These are phyloP conservation scores for Seira musarum DNA, from an alignment of 2,888 invertebrate genomes.

Conservation along the genomic window DNA sequence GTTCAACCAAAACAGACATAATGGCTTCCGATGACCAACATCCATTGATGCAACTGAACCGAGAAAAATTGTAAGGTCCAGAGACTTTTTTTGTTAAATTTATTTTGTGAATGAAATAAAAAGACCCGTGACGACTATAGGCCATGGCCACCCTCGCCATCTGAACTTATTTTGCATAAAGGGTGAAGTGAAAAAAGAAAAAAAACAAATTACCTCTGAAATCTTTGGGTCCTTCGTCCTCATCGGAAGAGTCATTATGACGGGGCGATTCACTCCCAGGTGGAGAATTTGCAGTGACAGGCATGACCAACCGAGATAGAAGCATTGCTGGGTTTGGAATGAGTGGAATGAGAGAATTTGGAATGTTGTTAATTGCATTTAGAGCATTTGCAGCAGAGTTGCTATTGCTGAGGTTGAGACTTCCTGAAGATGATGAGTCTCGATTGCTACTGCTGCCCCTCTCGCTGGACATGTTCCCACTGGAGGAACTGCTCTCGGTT, in stretches of 20 bases:
- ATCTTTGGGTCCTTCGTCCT: slow-evolving; percentile 68
- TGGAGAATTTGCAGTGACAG: slow-evolving; percentile 57
- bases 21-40: neutral
- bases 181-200: slow-evolving; percentile 14
- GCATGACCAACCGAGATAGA: slow-evolving; percentile 67
- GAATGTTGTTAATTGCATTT: slow-evolving; percentile 55
- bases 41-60: slow-evolving; percentile 2
- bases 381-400: slow-evolving; percentile 43
- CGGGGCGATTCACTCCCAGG: slow-evolving; percentile 65
- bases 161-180: slow-evolving; percentile 31
- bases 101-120: slow-evolving; percentile 22
- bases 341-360: slow-evolving; percentile 56
- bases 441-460: slow-evolving; percentile 42
- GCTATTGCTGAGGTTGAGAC: slow-evolving; percentile 33
- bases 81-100: slow-evolving; percentile 25
- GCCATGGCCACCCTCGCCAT: slow-evolving; percentile 44
- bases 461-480: slow-evolving; percentile 31
- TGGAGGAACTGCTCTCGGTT: slow-evolving; percentile 34
- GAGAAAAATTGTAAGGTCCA: slow-evolving; percentile 33
- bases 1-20: neutral
- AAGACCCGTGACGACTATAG: neutral
- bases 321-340: slow-evolving; percentile 68
- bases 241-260: slow-evolving; percentile 67
- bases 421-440: slow-evolving; percentile 25
- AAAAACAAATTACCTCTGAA: slow-evolving; percentile 65